Conservation (phyloP, 2,888 invertebrate genomes). For the Ellobium chinense region DNA sequence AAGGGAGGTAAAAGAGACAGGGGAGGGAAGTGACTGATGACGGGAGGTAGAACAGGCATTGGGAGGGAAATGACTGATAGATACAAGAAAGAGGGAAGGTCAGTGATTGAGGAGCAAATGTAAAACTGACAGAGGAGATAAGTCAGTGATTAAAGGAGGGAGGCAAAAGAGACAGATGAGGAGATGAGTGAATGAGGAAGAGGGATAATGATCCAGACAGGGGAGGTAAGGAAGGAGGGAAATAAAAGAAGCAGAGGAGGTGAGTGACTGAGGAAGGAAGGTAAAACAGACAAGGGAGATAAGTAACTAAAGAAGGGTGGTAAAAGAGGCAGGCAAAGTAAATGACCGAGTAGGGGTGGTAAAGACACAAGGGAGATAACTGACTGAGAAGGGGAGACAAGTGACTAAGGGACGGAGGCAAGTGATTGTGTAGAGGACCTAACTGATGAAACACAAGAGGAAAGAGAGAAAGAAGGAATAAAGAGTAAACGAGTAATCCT, state of each 20-base stretch:
- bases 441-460: background rate
- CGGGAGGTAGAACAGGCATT: too few species aligned
- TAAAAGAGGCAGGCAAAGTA: background rate
- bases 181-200: background rate
- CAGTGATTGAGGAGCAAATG: too few species aligned
- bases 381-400: slow-evolving; percentile 6
- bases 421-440: background rate
- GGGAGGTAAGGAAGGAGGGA: background rate
- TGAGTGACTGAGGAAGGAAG: background rate
- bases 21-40: too few species aligned
- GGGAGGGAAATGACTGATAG: too few species aligned
- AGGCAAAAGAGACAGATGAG: background rate
- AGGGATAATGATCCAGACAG: background rate
- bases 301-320: background rate
- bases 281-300: background rate
- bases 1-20: too few species aligned
- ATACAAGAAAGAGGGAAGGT: too few species aligned
- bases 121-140: too few species aligned
- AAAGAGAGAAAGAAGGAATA: slow-evolving; percentile 7
- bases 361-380: background rate
- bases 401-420: background rate
- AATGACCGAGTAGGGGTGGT: background rate
- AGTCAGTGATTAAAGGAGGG: background rate
- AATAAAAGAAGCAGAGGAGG: background rate
- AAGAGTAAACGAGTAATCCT: background rate